These are phyloP conservation scores for Scolopax rusticola DNA, from an alignment of 2,797 vertebrate species.

Conservation along the genomic window DNA sequence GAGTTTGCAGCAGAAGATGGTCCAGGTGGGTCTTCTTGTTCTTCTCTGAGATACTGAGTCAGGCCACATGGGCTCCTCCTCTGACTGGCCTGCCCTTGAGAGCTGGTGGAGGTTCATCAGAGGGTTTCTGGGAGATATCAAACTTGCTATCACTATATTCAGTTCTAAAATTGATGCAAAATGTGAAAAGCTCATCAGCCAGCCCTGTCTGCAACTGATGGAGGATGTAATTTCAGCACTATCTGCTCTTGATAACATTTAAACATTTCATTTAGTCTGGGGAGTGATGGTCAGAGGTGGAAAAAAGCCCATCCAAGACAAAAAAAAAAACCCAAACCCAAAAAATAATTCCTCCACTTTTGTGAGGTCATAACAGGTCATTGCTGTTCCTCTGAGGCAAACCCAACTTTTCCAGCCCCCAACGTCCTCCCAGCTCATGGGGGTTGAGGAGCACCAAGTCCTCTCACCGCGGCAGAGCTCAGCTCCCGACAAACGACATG, in stretches of 20 bases:
- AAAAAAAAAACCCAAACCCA: neutral
- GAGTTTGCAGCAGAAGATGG: neutral
- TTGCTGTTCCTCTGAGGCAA: neutral
- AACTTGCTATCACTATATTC: neutral
- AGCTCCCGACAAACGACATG: neutral
- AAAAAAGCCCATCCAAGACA: neutral
- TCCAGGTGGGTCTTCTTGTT: neutral
- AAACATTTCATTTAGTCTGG: neutral
- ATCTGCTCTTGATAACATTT: neutral
- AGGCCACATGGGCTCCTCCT: neutral
- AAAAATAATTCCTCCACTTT: neutral
- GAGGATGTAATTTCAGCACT: conserved; percentile 5
- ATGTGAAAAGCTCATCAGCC: neutral
- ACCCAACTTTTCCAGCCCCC: neutral
- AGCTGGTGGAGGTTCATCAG: neutral
- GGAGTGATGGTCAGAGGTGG: neutral
- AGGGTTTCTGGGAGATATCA: neutral
- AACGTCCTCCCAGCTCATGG: neutral
- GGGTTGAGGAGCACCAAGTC: neutral
- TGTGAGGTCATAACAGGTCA: neutral
- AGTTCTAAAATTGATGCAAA: neutral
- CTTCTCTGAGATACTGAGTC: neutral
- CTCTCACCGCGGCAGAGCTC: neutral
- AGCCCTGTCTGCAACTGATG: neutral
- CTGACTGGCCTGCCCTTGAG: neutral